A percentile compares a stretch with the other conserved stretches of the same genome.
Conservation (phyloP, 2,888 invertebrate genomes). For the Caenorhabditis angaria region DNA sequence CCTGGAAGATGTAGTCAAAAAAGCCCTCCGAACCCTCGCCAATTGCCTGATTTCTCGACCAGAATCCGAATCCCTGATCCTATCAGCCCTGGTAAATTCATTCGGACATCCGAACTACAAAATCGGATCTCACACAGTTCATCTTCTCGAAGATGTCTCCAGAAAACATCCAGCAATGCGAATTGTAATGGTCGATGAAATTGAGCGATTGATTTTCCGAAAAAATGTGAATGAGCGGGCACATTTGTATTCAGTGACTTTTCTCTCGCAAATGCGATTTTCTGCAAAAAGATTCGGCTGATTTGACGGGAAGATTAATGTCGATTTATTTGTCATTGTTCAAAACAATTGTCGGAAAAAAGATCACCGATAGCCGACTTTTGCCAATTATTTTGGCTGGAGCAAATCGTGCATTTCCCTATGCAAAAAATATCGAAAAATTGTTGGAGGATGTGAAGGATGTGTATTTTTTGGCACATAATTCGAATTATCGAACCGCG, state of each 20-base stretch:
- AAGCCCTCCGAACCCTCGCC: conserved; percentile 80
- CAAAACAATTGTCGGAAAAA: conserved; percentile 78
- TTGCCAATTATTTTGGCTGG: conserved; percentile 85
- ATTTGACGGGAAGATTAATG: conserved; percentile 81
- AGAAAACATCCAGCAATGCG: conserved; percentile 91
- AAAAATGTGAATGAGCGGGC: conserved; percentile 85
- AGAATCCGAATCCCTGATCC: conserved; percentile 83
- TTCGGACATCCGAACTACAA: conserved; percentile 90
- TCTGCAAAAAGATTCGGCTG: conserved; percentile 65
- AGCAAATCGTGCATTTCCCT: conserved; percentile 86
- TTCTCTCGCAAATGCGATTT: conserved; percentile 85
- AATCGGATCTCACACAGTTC: conserved; percentile 87
- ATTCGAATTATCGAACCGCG: conserved; percentile 81
- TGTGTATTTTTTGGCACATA: conserved; percentile 84
- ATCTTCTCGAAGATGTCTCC: conserved; percentile 84
- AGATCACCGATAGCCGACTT: conserved; percentile 85
- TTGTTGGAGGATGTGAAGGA: conserved; percentile 80
- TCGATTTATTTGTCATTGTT: conserved; percentile 94
- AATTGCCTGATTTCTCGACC: conserved; percentile 83
- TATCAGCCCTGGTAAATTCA: conserved; percentile 88
- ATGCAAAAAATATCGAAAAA: conserved; percentile 78
- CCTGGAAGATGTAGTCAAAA: conserved; percentile 83
- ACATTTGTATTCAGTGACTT: conserved; percentile 92
- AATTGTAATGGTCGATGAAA: conserved; percentile 84
- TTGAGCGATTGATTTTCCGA: conserved; percentile 85